Evolutionary conservation across 2,888 invertebrate genomes (phyloP), one percentile per base, ranked within the genome.

Genomic region (Scaptomyza caliginosa): DNA sequence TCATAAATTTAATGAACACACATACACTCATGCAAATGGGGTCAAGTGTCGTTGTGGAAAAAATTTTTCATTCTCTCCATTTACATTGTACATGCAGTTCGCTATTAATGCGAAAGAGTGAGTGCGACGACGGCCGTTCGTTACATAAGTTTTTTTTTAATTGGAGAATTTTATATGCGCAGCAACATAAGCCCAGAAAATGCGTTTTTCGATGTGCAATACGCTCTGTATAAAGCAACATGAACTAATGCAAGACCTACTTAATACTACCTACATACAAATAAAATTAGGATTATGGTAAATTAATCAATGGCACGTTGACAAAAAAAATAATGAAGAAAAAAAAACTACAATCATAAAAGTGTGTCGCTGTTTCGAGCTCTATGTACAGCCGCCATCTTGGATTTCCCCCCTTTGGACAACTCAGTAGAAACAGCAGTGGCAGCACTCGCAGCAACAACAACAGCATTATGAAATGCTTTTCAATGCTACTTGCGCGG

Each of bases 41-140:
- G 83, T 84, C 88, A 88, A 87, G 84, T 87, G 77, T 79, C 86
- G 83, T 63, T 83, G 80, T 70, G 68, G 68, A 70, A 77, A 81
- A 82, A 82, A 65, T 64, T 68, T 40, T 69, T 46, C 40, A 38
- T 58, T 69, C 77, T 68, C 72, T 65, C 55, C 63, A 65, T 63
- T 57, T 63, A 16, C 34, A 34, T 34, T 34, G 16, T 34, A 43
- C 39, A 73, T 74, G 58, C 69, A 68, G 23, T 40, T 23, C 38
- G 26, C 30, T 24, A 21, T 43, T 51, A 26, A 45, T 52, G 51
- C 32, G 45, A 52, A 39, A 74, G 54, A 57, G 62, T 42, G 45
- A 49, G 74, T 49, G 66, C 54, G 68, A 67, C 73, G 23, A 16
- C 45, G 19, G 36, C 13, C 24, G 43, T 57, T 52, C 40, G 80